These are phyloP conservation scores for Bos indicus DNA, from an alignment of 2,113 vertebrate genomes.

Conservation along the genomic window DNA sequence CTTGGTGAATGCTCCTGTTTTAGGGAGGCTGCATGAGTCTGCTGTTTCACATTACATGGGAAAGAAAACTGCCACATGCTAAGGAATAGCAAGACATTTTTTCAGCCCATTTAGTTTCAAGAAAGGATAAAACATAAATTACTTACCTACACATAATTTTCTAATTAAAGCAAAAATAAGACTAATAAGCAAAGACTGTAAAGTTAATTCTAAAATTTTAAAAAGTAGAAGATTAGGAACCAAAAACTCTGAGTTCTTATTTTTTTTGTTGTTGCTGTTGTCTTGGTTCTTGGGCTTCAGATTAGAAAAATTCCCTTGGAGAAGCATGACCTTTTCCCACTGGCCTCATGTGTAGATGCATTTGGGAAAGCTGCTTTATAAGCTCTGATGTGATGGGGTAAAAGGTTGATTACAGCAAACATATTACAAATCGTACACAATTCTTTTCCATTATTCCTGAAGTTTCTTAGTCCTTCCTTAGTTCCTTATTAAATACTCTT, in stretches of 20 bases:
- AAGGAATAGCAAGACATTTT: neutral
- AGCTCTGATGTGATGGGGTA: rapidly evolving
- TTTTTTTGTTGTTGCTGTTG: neutral
- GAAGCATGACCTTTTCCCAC: neutral
- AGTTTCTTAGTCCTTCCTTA: neutral
- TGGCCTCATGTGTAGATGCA: neutral
- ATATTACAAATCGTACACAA: neutral
- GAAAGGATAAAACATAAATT: neutral
- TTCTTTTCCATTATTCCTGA: neutral
- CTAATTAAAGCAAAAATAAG: neutral
- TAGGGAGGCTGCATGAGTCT: neutral
- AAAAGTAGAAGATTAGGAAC: neutral
- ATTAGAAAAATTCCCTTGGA: neutral
- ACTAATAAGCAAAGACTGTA: neutral
- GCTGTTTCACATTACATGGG: neutral
- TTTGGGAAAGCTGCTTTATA: neutral
- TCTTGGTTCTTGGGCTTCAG: neutral
- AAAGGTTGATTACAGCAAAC: neutral
- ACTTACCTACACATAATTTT: neutral
- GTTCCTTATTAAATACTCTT: neutral
- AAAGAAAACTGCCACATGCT: neutral
- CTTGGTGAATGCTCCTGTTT: neutral
- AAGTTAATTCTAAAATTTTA: neutral
- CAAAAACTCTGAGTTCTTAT: neutral
- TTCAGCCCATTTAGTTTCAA: neutral